Evolutionary conservation across 2,888 invertebrate genomes (phyloP).

Genomic region (Archips xylosteana): DNA sequence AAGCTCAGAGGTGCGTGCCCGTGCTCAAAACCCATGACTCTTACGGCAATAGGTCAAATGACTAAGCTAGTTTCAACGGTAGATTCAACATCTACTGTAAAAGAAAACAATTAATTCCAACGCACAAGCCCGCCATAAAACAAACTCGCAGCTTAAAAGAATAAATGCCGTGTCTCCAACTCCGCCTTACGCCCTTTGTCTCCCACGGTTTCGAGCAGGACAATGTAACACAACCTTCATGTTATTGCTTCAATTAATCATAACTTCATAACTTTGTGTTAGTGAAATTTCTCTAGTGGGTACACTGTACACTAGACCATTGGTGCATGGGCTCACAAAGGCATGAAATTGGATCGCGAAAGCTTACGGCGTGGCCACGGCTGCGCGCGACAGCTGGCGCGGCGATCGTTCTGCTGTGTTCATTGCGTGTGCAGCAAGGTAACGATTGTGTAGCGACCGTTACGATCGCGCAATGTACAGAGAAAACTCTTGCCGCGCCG

Average conservation of each 20-base stretch:
- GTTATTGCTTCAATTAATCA: conserved; percentile 84
- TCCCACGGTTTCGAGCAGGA: conserved; percentile 52
- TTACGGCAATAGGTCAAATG: too few relatives aligned
- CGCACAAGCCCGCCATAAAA: conserved; percentile 15
- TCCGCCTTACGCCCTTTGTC: conserved; percentile 46
- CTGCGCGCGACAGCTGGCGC: too few relatives aligned
- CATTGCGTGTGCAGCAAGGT: too few relatives aligned
- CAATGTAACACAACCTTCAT: conserved; percentile 72
- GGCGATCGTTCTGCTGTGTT: too few relatives aligned
- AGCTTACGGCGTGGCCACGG: conserved; percentile 64
- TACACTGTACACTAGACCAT: conserved; percentile 56
- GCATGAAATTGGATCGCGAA: conserved; percentile 83
- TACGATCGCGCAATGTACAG: too few relatives aligned
- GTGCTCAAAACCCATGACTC: too few relatives aligned
- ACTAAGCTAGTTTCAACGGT: too few relatives aligned
- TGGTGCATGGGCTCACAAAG: conserved; percentile 79
- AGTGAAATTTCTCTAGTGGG: conserved; percentile 80
- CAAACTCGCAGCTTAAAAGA: conserved; percentile 43
- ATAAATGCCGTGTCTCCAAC: conserved; percentile 42
- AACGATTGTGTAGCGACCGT: too few relatives aligned
- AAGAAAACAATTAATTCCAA: conserved; percentile 11
- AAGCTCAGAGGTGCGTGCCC: too few relatives aligned
- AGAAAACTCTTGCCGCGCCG: too few relatives aligned
- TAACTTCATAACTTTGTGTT: conserved; percentile 84
- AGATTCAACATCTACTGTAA: background rate